Evolutionary conservation across 2,797 vertebrate genomes (phyloP).

Genomic region (Sorex maritimensis): DNA sequence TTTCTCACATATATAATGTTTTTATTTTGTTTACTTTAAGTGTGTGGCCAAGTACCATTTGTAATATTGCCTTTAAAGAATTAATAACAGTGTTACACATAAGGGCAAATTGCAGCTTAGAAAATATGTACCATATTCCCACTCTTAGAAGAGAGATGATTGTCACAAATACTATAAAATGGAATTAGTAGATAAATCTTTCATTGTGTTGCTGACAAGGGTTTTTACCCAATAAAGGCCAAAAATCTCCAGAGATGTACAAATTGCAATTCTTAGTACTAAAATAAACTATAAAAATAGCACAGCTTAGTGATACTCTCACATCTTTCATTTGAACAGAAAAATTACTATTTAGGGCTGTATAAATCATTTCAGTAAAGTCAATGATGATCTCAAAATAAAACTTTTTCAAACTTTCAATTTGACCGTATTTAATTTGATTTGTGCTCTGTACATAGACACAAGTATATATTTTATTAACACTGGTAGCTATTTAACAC

Average conservation of each 20-base stretch:
- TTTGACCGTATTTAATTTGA: constrained; percentile 34
- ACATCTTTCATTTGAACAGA: background rate
- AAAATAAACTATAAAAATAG: background rate
- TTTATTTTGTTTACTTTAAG: constrained; percentile 3
- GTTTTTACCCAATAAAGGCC: background rate
- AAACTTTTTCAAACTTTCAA: background rate
- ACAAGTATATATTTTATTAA: constrained; percentile 32
- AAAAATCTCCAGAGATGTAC: background rate
- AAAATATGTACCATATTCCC: background rate
- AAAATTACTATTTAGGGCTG: background rate
- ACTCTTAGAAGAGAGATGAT: background rate
- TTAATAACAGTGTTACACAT: background rate
- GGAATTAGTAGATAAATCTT: background rate
- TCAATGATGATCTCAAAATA: constrained; percentile 47
- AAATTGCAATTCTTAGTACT: background rate
- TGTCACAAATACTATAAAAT: constrained; percentile 27
- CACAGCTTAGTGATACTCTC: background rate
- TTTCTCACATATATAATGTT: background rate
- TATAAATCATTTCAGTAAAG: background rate
- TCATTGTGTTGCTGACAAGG: background rate
- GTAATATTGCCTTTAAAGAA: background rate
- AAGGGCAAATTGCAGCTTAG: background rate
- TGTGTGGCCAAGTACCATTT: background rate
- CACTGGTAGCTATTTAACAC: constrained; percentile 9
- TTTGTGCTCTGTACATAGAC: background rate